Conservation (phyloP, 2,113 vertebrate genomes). For the Formicarius rufipectus region DNA sequence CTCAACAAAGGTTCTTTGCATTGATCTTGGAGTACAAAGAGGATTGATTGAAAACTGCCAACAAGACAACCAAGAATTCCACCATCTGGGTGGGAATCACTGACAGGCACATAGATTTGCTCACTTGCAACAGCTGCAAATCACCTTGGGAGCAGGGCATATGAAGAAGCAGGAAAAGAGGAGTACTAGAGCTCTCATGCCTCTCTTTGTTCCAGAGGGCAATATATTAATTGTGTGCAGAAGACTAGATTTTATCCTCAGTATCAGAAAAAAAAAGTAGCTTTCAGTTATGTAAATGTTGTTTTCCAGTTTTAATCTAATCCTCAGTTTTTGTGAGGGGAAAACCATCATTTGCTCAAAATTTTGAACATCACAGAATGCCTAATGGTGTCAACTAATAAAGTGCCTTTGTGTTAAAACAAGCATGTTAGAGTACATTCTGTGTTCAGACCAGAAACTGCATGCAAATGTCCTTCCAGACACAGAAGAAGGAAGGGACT, state of each 20-base stretch:
- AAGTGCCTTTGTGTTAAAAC: not conserved
- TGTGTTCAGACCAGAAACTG: not conserved
- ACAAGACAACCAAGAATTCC: not conserved
- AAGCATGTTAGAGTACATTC: not conserved
- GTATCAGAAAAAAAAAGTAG: not conserved
- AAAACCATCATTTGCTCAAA: not conserved
- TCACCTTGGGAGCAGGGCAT: not conserved
- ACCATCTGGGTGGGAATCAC: not conserved
- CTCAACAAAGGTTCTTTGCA: not conserved
- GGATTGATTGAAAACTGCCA: not conserved
- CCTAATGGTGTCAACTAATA: not conserved
- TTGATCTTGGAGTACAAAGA: not conserved
- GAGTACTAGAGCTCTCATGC: not conserved
- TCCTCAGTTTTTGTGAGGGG: not conserved
- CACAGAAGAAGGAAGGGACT: not conserved
- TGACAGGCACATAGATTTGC: not conserved
- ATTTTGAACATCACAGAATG: not conserved
- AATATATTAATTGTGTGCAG: not conserved
- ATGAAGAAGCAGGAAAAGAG: not conserved
- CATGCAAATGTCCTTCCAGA: not conserved
- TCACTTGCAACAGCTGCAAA: not conserved
- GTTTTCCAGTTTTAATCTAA: not conserved
- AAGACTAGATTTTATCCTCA: not conserved
- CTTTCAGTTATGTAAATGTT: not conserved
- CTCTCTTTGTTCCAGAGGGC: not conserved